phyloP scores from a whole-genome alignment of 2,888 invertebrate species.

The Synanthedon tipuliformis region DNA sequence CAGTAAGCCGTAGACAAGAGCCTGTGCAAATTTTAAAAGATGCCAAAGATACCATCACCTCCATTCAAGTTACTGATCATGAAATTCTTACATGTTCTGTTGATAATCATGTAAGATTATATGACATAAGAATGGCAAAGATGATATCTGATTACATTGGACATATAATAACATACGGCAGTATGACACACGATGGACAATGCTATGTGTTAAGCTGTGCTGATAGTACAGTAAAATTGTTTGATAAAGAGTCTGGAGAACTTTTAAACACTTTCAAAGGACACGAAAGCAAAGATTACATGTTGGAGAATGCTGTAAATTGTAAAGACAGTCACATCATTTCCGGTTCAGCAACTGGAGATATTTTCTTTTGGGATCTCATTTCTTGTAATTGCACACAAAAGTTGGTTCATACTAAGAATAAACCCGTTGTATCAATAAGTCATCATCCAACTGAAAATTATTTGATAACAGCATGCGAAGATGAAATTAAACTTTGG shows the following conservation, averaged over 20 bases:
- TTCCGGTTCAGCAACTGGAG: conserved; percentile 90
- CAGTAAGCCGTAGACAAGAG: conserved; percentile 50
- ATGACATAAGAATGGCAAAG: conserved; percentile 91
- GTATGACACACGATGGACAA: conserved; percentile 91
- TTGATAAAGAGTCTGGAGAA: conserved; percentile 80
- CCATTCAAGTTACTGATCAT: conserved; percentile 83
- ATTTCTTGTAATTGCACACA: conserved; percentile 71
- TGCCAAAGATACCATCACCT: conserved; percentile 91
- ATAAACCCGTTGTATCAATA: conserved; percentile 81
- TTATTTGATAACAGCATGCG: conserved; percentile 79
- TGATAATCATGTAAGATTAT: conserved; percentile 87
- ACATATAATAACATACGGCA: conserved; percentile 85
- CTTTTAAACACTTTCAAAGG: conserved; percentile 78
- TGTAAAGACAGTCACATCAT: conserved; percentile 86
- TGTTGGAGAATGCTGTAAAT: conserved; percentile 88
- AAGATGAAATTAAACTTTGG: conserved; percentile 80
- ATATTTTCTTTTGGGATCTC: conserved; percentile 90
- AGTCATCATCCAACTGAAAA: conserved; percentile 83
- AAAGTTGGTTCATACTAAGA: conserved; percentile 63
- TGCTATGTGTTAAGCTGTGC: conserved; percentile 89
- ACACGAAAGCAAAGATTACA: conserved; percentile 84
- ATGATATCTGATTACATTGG: conserved; percentile 87
- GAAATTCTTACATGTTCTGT: conserved; percentile 92
- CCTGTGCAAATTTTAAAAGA: conserved; percentile 79
- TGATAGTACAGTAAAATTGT: conserved; percentile 83